Evolutionary conservation across 2,113 vertebrate species (phyloP).

Genomic region (Salvelinus alpinus): DNA sequence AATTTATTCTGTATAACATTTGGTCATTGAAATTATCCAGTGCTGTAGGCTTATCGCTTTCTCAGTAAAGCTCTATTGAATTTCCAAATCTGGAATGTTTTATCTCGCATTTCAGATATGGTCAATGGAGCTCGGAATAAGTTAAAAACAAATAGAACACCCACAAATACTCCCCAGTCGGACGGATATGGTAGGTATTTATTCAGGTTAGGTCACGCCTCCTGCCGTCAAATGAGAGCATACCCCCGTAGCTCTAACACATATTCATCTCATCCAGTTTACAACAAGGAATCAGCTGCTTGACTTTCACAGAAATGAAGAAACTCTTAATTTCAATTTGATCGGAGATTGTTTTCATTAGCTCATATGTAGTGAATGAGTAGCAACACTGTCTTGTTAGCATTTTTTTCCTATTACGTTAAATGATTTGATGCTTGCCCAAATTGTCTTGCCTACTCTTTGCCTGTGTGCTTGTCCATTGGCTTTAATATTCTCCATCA

Average conservation of each 20-base stretch:
- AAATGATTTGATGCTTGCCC: constrained; percentile 8
- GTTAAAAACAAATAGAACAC: constrained; percentile 92
- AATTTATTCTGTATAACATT: too few species aligned
- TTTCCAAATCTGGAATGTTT: constrained; percentile 45
- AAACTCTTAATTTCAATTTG: not conserved
- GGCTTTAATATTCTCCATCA: constrained; percentile 25
- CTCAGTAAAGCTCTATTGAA: not conserved
- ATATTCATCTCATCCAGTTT: constrained; percentile 9
- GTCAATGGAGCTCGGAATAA: constrained; percentile 95
- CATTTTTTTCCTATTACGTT: not conserved
- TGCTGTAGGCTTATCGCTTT: not conserved
- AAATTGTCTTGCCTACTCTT: not conserved
- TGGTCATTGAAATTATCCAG: not conserved
- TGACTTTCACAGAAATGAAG: constrained; percentile 15
- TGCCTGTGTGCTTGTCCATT: constrained; percentile 26
- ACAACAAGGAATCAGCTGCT: constrained; percentile 1
- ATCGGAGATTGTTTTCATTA: not conserved
- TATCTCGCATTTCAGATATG: constrained; percentile 89
- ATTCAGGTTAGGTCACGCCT: constrained; percentile 24
- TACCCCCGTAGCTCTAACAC: not conserved
- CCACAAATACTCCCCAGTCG: constrained; percentile 81
- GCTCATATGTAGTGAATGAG: not conserved
- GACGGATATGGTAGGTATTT: constrained; percentile 83
- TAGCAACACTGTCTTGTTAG: not conserved
- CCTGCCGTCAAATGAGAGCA: constrained; percentile 2